Percentiles rank a stretch among this genome's conserved stretches.
Evolutionary conservation across 2,888 invertebrate species (phyloP).

Genomic region (Pseudococcus jackbeardsleyi): DNA sequence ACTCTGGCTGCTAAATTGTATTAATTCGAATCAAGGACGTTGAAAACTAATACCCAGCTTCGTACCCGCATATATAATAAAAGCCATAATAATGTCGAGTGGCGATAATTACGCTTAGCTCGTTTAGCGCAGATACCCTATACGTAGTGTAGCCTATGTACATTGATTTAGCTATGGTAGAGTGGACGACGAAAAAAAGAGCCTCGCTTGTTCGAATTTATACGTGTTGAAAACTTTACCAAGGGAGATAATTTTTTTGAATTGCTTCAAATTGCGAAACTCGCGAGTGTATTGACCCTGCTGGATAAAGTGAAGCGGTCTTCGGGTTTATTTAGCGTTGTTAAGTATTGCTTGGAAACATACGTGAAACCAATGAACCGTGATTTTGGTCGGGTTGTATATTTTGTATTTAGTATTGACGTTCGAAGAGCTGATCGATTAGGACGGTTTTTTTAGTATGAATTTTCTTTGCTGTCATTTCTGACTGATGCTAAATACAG

Average conservation of each 20-base stretch:
- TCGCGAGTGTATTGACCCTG: slow-evolving; percentile 12
- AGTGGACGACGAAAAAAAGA: not conserved
- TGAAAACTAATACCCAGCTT: slow-evolving; percentile 37
- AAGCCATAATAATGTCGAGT: slow-evolving; percentile 37
- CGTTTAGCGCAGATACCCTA: slow-evolving; percentile 12
- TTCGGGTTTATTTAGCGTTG: not conserved
- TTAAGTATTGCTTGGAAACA: not conserved
- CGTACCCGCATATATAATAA: slow-evolving; percentile 40
- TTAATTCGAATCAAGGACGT: slow-evolving; percentile 40
- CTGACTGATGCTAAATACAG: not conserved
- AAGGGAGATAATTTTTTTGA: slow-evolving; percentile 28
- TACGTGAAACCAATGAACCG: slow-evolving; percentile 1
- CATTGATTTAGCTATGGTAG: not conserved
- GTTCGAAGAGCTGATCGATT: not conserved
- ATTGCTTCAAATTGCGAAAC: slow-evolving; percentile 20
- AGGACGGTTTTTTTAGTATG: not conserved
- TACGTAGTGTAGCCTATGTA: not conserved
- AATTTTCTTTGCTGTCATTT: not conserved
- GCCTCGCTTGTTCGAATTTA: not conserved
- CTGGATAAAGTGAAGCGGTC: not conserved
- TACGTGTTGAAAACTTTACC: not conserved
- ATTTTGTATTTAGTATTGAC: not conserved
- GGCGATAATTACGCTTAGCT: slow-evolving; percentile 12
- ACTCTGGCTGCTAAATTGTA: not conserved
- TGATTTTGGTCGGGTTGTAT: not conserved